phyloP scores from a whole-genome alignment of 2,888 invertebrate genomes.

The Aphrophora alni region DNA sequence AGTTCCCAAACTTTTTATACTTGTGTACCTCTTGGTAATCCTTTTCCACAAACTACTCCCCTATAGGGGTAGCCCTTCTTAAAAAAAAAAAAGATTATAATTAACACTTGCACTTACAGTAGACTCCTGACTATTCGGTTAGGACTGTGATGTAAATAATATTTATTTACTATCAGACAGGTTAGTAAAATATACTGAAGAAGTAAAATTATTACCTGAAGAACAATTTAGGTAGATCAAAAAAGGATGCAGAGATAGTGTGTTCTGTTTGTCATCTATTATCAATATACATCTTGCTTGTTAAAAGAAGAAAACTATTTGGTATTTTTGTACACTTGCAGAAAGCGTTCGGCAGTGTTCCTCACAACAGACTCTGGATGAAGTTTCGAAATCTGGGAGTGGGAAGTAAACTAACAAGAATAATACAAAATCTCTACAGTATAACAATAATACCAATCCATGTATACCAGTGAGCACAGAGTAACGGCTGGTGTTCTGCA shows the following conservation, averaged over 20 bases:
- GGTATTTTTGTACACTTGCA: neutral
- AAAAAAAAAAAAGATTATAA: too few species aligned
- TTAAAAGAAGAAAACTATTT: neutral
- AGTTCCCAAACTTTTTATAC: too few species aligned
- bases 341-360: neutral
- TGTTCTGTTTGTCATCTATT: neutral
- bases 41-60: too few species aligned
- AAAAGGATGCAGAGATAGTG: neutral
- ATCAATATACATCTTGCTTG: neutral
- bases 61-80: too few species aligned
- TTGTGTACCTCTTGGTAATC: too few species aligned
- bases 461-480: neutral
- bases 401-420: neutral
- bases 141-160: too few species aligned
- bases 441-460: neutral
- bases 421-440: neutral
- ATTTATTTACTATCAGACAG: too few species aligned
- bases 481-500: neutral
- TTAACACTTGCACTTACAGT: too few species aligned
- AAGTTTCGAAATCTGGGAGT: neutral
- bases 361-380: neutral
- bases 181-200: neutral
- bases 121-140: too few species aligned
- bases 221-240: neutral
- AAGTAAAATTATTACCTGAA: neutral